Evolutionary conservation across 37 sponge, comb jelly and placozoan genomes (phyloP).

Genomic region (Lycopodina hypogea): DNA sequence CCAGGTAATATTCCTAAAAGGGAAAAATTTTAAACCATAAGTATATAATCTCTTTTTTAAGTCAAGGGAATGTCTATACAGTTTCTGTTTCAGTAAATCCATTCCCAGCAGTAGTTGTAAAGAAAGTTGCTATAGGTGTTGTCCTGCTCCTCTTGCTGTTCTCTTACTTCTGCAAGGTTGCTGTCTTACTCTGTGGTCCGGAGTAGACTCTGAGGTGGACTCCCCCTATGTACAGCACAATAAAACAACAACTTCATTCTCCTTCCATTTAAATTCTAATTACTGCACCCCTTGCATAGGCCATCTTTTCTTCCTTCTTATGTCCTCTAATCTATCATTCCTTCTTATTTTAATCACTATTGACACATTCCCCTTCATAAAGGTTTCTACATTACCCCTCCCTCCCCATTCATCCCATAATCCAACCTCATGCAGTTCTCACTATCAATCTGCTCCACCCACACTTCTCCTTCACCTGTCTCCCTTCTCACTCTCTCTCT

Average conservation of each 20-base stretch:
- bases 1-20: too few species aligned
- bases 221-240: neutral
- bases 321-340: too few species aligned
- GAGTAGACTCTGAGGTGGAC: neutral
- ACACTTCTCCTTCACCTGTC: neutral
- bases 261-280: neutral
- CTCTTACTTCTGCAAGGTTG: neutral
- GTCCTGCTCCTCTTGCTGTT: neutral
- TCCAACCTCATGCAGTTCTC: too few species aligned
- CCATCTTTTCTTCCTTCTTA: too few species aligned
- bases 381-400: too few species aligned
- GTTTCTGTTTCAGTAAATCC: conserved; percentile 24
- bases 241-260: neutral
- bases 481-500: neutral
- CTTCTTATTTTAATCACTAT: too few species aligned
- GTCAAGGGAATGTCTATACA: neutral
- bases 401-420: too few species aligned
- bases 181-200: neutral
- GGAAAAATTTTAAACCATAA: too few species aligned
- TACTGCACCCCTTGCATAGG: too few species aligned
- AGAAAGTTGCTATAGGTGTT: neutral
- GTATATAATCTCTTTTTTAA: too few species aligned
- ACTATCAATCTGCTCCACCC: too few species aligned
- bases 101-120: conserved; percentile 1
- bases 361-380: too few species aligned